These are phyloP conservation scores for Sorex araneus DNA, from an alignment of 2,113 vertebrate species.

Conservation along the genomic window DNA sequence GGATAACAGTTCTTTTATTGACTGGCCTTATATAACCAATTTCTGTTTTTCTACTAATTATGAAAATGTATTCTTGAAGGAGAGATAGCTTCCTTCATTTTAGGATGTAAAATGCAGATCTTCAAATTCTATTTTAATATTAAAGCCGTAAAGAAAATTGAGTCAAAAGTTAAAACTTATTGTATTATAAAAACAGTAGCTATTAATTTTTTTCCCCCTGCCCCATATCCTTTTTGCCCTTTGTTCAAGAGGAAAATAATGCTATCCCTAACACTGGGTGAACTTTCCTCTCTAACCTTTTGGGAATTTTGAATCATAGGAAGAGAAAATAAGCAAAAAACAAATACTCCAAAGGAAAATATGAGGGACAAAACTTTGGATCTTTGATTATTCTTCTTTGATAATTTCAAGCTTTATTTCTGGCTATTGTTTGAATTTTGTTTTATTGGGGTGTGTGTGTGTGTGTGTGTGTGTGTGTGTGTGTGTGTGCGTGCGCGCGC, in stretches of 20 bases:
- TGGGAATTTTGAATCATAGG: neutral
- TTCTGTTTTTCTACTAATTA: conserved; percentile 37
- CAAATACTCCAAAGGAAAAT: neutral
- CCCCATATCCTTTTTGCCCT: too few species aligned
- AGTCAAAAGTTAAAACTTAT: neutral
- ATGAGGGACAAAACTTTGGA: neutral
- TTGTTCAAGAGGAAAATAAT: neutral
- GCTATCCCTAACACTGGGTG: neutral
- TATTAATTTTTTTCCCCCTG: too few species aligned
- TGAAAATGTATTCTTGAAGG: conserved; percentile 48
- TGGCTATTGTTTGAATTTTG: neutral
- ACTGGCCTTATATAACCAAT: neutral
- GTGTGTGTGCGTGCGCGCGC: too few species aligned
- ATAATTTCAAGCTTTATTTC: neutral
- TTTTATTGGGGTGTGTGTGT: too few species aligned
- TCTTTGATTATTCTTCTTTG: neutral
- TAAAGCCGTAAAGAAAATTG: neutral
- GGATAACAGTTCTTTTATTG: conserved; percentile 35
- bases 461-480: too few species aligned
- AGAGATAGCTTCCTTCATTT: conserved; percentile 28
- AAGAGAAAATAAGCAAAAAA: conserved; percentile 24
- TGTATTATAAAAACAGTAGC: too few species aligned
- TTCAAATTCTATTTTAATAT: conserved; percentile 38
- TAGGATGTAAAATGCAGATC: neutral
- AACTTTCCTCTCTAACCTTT: neutral